These are phyloP conservation scores for Trochalopteron elliotii DNA, from an alignment of 2,113 vertebrate species.

Conservation along the genomic window DNA sequence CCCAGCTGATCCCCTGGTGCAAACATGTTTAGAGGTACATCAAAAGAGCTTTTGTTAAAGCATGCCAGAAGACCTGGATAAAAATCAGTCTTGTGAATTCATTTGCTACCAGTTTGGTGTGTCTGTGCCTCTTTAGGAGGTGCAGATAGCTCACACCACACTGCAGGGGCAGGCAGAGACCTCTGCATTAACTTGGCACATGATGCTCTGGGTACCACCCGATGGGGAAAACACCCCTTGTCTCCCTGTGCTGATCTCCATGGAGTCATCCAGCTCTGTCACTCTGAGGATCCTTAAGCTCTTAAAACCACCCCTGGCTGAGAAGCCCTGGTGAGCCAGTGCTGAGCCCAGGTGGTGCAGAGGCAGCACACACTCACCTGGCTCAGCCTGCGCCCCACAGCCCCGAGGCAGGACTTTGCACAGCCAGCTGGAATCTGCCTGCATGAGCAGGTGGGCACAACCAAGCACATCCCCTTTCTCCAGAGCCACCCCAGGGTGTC, in stretches of 20 bases:
- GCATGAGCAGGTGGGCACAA: neutral
- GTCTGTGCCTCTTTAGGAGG: neutral
- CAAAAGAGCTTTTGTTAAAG: neutral
- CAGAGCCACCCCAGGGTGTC: neutral
- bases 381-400: neutral
- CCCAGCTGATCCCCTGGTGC: neutral
- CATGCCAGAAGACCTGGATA: neutral
- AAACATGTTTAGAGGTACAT: fast-evolving
- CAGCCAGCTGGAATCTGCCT: neutral
- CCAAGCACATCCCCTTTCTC: neutral
- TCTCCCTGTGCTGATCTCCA: neutral
- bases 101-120: neutral
- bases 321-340: neutral
- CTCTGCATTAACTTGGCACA: neutral
- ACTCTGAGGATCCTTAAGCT: neutral
- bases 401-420: neutral
- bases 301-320: neutral
- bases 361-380: neutral
- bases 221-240: neutral
- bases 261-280: neutral
- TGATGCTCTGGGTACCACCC: neutral
- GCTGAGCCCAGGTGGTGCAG: neutral
- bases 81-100: neutral
- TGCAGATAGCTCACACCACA: neutral
- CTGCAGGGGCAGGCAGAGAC: neutral